These are phyloP conservation scores for Epirrita christyi DNA, from an alignment of 2,888 invertebrate genomes.

Conservation along the genomic window DNA sequence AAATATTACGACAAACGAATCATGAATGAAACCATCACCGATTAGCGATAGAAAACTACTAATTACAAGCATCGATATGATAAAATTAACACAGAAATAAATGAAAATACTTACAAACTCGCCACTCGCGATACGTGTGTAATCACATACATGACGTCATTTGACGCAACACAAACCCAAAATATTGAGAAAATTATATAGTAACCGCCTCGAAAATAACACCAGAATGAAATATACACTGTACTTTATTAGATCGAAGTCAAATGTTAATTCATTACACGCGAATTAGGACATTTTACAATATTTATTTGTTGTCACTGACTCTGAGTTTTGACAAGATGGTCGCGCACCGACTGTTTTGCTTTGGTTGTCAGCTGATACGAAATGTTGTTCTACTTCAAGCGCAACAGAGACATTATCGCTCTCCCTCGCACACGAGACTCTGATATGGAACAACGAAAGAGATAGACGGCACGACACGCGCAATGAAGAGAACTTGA, in stretches of 20 bases:
- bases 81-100: conserved; percentile 76
- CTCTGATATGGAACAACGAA: conserved; percentile 22
- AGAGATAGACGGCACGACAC: conserved; percentile 59
- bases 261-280: conserved; percentile 76
- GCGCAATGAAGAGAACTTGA: conserved; percentile 61
- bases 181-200: conserved; percentile 81
- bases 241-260: conserved; percentile 73
- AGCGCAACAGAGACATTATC: conserved; percentile 49
- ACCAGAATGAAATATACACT: conserved; percentile 72
- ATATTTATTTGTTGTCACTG: conserved; percentile 83
- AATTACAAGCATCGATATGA: conserved; percentile 54
- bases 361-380: conserved; percentile 86
- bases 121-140: conserved; percentile 83
- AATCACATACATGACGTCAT: conserved; percentile 85
- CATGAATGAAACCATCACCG: conserved; percentile 75
- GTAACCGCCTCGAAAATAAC: conserved; percentile 69
- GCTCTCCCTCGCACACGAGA: conserved; percentile 51
- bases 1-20: conserved; percentile 56
- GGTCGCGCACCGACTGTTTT: conserved; percentile 86
- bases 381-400: conserved; percentile 71
- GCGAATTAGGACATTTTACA: conserved; percentile 82
- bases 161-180: conserved; percentile 82
- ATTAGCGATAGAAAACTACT: conserved; percentile 55
- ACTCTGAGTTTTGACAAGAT: conserved; percentile 83
- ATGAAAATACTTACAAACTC: conserved; percentile 83